Evolutionary conservation across 2,113 vertebrate species (phyloP).

Genomic region (Butorides virescens): DNA sequence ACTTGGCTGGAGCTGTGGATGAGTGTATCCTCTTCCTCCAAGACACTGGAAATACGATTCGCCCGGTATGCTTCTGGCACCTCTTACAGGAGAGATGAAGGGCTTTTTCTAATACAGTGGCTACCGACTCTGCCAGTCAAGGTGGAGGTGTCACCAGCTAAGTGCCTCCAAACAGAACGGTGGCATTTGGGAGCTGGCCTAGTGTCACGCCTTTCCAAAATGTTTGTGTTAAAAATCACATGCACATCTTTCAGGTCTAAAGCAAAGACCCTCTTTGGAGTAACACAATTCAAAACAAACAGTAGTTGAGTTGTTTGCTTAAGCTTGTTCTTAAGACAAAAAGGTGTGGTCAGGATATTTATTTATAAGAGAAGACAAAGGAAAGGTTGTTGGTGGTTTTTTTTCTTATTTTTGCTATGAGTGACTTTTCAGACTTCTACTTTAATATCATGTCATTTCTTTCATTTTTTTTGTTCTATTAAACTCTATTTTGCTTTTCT

Average conservation of each 20-base stretch:
- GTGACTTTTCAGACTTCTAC: not conserved
- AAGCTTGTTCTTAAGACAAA: not conserved
- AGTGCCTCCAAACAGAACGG: not conserved
- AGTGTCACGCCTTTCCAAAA: slow-evolving; percentile 1
- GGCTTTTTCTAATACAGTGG: not conserved
- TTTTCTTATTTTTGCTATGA: not conserved
- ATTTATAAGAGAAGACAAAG: not conserved
- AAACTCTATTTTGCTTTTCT: not conserved
- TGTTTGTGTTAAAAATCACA: not conserved
- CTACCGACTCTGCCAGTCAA: not conserved
- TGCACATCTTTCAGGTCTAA: not conserved
- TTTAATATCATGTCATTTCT: not conserved
- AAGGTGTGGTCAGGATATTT: not conserved
- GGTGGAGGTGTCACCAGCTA: not conserved
- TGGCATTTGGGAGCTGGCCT: slow-evolving; percentile 15
- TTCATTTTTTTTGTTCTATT: not conserved
- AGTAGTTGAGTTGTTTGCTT: not conserved
- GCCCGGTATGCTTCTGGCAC: not conserved
- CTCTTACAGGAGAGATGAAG: not conserved
- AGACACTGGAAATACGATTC: not conserved
- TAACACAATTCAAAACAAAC: not conserved
- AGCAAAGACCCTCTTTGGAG: not conserved
- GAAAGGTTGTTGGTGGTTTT: not conserved
- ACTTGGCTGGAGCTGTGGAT: not conserved
- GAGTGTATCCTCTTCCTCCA: too few relatives aligned